A percentile compares a stretch with the other conserved stretches of the same genome.
phyloP scores from a whole-genome alignment of 2,888 invertebrate species.

The Lingula anatina region DNA sequence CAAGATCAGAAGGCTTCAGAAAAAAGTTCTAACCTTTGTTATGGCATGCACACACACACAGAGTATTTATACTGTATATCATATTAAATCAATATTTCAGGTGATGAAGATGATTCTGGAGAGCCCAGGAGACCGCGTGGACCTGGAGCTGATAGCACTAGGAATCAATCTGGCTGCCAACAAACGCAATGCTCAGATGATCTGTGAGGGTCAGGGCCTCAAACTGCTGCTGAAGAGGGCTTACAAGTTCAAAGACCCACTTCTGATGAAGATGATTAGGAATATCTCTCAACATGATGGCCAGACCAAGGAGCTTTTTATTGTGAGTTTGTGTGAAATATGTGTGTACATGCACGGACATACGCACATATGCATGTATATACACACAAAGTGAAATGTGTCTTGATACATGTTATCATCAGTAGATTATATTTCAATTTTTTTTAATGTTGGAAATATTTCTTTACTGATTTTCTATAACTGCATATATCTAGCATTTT shows the following conservation, averaged over 20 bases:
- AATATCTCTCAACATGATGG: slow-evolving; percentile 87
- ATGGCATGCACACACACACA: too few relatives aligned
- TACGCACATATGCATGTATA: not conserved
- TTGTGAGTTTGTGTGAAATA: slow-evolving; percentile 55
- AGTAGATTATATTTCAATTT: too few relatives aligned
- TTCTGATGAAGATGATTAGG: slow-evolving; percentile 87
- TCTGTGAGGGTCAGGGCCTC: slow-evolving; percentile 69
- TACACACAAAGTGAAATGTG: not conserved
- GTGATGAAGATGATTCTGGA: slow-evolving; percentile 53
- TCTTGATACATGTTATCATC: too few relatives aligned
- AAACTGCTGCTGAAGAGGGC: slow-evolving; percentile 81
- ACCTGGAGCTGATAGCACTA: slow-evolving; percentile 73
- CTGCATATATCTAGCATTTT: not conserved
- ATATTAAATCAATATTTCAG: slow-evolving; percentile 23
- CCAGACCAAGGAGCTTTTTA: slow-evolving; percentile 72
- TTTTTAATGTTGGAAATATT: too few relatives aligned
- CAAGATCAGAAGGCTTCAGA: too few relatives aligned
- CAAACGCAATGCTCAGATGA: slow-evolving; percentile 82
- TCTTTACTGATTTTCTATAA: too few relatives aligned
- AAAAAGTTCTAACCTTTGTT: too few relatives aligned
- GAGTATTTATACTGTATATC: too few relatives aligned
- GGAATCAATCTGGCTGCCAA: slow-evolving; percentile 89
- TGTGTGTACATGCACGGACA: too few relatives aligned
- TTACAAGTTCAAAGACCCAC: slow-evolving; percentile 76
- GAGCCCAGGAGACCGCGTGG: slow-evolving; percentile 43